Base-by-base conservation (phyloP, 1,140 invertebrate genomes). In the Cotesia glomerata region DNA sequence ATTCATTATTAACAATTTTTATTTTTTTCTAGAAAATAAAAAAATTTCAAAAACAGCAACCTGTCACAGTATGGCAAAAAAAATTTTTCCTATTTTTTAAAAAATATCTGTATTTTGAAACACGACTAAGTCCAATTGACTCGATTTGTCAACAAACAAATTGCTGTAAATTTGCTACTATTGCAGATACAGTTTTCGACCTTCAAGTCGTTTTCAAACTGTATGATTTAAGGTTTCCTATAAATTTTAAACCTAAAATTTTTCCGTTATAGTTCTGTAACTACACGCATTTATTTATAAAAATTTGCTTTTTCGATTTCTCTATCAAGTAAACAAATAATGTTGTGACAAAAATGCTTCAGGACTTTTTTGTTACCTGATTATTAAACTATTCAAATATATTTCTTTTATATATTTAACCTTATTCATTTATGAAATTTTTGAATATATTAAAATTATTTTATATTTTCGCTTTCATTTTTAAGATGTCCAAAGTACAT, bases 101-200 rank as follows among this genome's bases (percentile, higher is more conserved):
- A 54, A 54, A 54, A 54, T 1, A 54, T 54, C 14, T 54, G 11
- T 1, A 54, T 54, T 54, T 54, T 54, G 51, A 13, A 54, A 13
- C 11, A 5, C 51, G 51, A 13, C 51, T 11, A 54, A 54, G 5
- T 54, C 51, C 3, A 13, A 54, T 4, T 54, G 51, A 54, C 51
- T 54, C 51, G 51, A 54, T 54, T 54, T 54, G 51, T n/a, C 51
- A 54, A 54, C 18, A 54, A 54, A 54, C 51, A 54, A 54, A 54
- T 54, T 54, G 51, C 51, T 54, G 51, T 54, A 54, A 54, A 7
- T 54, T 54, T 54, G 51, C 14, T 11, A 54, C 51, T 13, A 54
- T 54, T 54, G 51, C 51, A 54, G 51, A 54, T 54, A 54, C 51
- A 54, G 51, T 54, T 16, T 54, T 54, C 5, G 51, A 54, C 14